Evolutionary conservation across 1,140 invertebrate genomes (phyloP), one percentile per base, ranked within the genome.

Genomic region (Drosophila funebris): DNA sequence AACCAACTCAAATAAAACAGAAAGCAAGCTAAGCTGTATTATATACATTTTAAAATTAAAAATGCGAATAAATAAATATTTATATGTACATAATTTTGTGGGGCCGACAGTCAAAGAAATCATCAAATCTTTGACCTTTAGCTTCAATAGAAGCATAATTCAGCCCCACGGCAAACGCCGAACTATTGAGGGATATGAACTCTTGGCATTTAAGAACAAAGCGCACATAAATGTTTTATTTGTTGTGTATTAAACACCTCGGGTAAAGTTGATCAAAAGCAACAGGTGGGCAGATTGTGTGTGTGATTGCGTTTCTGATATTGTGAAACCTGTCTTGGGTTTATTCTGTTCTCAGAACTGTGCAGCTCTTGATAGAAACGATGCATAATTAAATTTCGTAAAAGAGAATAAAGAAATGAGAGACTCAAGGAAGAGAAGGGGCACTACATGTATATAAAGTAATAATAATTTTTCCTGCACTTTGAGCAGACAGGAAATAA

Each of bases 401-500:
- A 6, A 31, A 11, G 29, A 52, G n/a, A 31, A 52, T 18, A 18
- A 18, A 7, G 11, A 52, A 52, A 31, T 18, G 29, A 27, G 29
- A 48, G 8, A 36, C 6, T 3, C 5, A 9, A 27, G 16, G 48
- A 31, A 18, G 39, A 54, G 18, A 11, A 36, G 9, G 16, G 13
- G 33, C 24, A 4, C 36, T 37, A 14, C 4, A 39, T 5, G 44
- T 58, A 14, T 16, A 18, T 7, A 54, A 54, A 53, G 22, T 53
- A 53, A 39, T 54, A 14, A 52, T 46, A 52, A 61, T 69, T 61
- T 66, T 76, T 64, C 44, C 66, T 43, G 46, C 54, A 64, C 60
- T 78, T 74, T 57, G 29, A n/a, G 58, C 29, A 37, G 27, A 44
- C 11, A 44, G 37, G 0, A 24, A 31, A 33, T 9, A 50, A 29